A percentile compares a stretch with the other conserved stretches of the same genome.
Evolutionary conservation across 2,797 vertebrate genomes (phyloP).

Genomic region (Acanthurus tractus): DNA sequence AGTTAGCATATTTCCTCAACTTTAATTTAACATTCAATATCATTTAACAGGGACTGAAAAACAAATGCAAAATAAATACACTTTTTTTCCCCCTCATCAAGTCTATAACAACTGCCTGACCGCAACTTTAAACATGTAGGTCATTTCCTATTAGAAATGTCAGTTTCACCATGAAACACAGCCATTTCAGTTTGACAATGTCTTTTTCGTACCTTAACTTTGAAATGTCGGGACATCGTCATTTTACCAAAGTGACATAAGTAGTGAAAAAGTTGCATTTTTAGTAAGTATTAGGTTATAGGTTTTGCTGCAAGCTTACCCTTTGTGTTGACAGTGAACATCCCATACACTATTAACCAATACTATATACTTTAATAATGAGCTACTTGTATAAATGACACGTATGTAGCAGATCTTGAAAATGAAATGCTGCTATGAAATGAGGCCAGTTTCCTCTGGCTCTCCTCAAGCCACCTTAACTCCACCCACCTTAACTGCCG

Average conservation of each 20-base stretch:
- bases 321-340: background rate
- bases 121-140: background rate
- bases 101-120: background rate
- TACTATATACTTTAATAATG: too few species aligned
- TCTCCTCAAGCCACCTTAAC: constrained; percentile 22
- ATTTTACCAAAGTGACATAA: background rate
- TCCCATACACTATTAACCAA: background rate
- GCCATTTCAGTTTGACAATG: background rate
- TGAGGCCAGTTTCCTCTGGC: background rate
- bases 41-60: background rate
- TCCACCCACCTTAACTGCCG: constrained; percentile 78
- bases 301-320: background rate
- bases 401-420: background rate
- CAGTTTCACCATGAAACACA: background rate
- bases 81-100: background rate
- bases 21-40: background rate
- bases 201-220: background rate
- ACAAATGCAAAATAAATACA: too few species aligned
- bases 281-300: background rate
- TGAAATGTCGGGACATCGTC: background rate
- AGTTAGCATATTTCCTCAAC: background rate
- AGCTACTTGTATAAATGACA: too few species aligned
- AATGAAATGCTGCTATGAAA: background rate
- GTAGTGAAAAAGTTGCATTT: background rate
- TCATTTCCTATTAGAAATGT: background rate